Base-by-base conservation (phyloP, 2,113 vertebrate species). In the Vimba vimba region DNA sequence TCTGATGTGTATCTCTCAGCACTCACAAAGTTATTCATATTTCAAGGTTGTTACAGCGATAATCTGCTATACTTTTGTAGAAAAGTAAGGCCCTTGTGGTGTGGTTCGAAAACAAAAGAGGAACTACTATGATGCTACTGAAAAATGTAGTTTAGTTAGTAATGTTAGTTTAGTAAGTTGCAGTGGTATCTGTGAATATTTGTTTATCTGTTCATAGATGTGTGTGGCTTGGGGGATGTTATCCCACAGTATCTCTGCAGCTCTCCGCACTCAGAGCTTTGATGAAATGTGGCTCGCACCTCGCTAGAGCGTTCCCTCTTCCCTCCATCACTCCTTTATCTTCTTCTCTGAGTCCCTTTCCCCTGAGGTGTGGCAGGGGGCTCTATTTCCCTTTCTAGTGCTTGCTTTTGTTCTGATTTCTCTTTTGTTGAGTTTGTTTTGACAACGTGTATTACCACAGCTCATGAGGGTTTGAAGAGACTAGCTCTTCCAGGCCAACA, bases 401-500 rank as follows among this genome's bases (percentile, higher is more conserved):
- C 55, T 39, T 50, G 47, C 13, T 36, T 69, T 55, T 33, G 66
- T 60, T 64, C n/a, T 62, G 5, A 27, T 19, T 43, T 68, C 50
- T 68, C 80, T 73, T 59, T 88, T 11, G n/a, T 9, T 64, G 17
- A 2, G 60, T 85, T 52, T 79, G 68, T 74, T 86, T 80, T 86
- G 78, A 86, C 78, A 89, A 84, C 84, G 79, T 64, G 73, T 62
- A 80, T 84, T 83, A 89, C 82, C 86, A 45, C 77, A 79, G 45
- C 87, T 83, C 81, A 66, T 80, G 77, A 83, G 80, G 55, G 82
- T 90, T 88, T 27, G 25, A 2, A 62, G 68, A 91, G 89, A 89
- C 73, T 45, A 78, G 89, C 88, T 60, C 36, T 50, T 43, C 30
- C 30, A 73, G 27, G 59, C 85, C 87, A 87, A 90, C 89, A 73